phyloP scores from a whole-genome alignment of 2,113 vertebrate species.

The Apaloderma vittatum region DNA sequence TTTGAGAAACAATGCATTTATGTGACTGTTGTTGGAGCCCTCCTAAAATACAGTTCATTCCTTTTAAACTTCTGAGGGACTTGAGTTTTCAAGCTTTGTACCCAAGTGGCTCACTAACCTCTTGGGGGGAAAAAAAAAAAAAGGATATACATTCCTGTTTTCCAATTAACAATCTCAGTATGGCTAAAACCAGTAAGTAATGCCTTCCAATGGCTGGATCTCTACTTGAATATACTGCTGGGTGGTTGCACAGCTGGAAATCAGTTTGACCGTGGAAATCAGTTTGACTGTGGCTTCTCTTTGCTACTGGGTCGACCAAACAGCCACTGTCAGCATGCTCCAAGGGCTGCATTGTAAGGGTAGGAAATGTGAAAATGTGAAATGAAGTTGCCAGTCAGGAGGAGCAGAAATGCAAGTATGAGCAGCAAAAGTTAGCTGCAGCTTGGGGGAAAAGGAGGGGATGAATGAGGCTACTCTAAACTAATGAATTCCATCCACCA shows the following conservation, averaged over 20 bases:
- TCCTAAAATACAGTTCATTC: neutral
- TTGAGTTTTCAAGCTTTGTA: neutral
- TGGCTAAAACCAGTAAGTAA: neutral
- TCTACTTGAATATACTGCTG: neutral
- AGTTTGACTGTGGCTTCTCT: neutral
- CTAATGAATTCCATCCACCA: conserved; percentile 32
- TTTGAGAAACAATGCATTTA: neutral
- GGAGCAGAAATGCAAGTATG: neutral
- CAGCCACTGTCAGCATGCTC: rapidly evolving
- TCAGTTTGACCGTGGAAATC: neutral
- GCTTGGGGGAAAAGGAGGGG: neutral
- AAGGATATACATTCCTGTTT: neutral
- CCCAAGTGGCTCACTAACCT: neutral
- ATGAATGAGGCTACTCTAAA: neutral
- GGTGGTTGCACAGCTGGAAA: neutral
- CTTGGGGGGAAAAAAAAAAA: neutral
- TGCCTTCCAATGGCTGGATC: neutral
- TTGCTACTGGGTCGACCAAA: neutral
- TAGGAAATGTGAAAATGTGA: neutral
- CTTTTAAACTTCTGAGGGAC: neutral
- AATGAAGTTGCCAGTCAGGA: neutral
- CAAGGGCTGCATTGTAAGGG: neutral
- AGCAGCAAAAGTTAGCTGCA: neutral
- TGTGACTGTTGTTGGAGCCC: neutral
- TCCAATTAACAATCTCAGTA: neutral